These are phyloP conservation scores for Agelas oroides DNA, from an alignment of 37 sponge, comb jelly and placozoan genomes.

Conservation along the genomic window DNA sequence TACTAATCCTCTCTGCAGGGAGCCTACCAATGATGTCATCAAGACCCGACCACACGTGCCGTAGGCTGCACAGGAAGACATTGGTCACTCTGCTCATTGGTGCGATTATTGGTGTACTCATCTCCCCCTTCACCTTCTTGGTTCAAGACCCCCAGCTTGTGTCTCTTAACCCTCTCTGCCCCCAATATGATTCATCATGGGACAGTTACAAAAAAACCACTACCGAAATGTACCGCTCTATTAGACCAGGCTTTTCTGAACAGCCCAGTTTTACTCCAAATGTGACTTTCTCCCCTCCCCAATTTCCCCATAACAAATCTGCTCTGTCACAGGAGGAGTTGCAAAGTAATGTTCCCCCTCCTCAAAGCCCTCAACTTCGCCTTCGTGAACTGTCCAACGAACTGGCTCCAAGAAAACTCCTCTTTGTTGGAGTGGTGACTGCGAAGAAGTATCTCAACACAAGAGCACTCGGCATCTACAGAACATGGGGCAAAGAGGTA, in stretches of 20 bases:
- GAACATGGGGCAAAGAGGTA: slow-evolving; percentile 75
- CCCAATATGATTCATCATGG: too few relatives aligned
- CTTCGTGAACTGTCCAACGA: slow-evolving; percentile 26
- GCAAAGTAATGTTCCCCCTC: not conserved
- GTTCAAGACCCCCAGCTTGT: not conserved
- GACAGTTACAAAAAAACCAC: not conserved
- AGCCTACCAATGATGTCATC: too few relatives aligned
- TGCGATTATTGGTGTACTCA: not conserved
- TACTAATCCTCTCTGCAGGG: too few relatives aligned
- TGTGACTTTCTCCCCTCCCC: not conserved
- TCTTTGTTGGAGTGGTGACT: slow-evolving; percentile 79
- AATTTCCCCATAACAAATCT: not conserved
- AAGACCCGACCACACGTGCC: too few relatives aligned
- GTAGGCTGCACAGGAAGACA: too few relatives aligned
- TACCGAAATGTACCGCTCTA: not conserved
- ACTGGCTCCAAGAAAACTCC: slow-evolving; percentile 52
- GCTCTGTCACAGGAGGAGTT: not conserved
- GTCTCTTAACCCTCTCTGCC: not conserved
- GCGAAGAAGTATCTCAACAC: slow-evolving; percentile 72
- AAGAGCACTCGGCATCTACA: slow-evolving; percentile 63
- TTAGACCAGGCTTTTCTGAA: not conserved
- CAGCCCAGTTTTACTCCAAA: not conserved
- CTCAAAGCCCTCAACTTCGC: not conserved
- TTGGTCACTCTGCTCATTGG: slow-evolving; percentile 2
- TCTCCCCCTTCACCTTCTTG: slow-evolving; percentile 9